Percentiles rank a stretch among this genome's conserved stretches.
These are phyloP conservation scores for Apodemus speciosus DNA, from an alignment of 2,113 vertebrate species.

Conservation along the genomic window DNA sequence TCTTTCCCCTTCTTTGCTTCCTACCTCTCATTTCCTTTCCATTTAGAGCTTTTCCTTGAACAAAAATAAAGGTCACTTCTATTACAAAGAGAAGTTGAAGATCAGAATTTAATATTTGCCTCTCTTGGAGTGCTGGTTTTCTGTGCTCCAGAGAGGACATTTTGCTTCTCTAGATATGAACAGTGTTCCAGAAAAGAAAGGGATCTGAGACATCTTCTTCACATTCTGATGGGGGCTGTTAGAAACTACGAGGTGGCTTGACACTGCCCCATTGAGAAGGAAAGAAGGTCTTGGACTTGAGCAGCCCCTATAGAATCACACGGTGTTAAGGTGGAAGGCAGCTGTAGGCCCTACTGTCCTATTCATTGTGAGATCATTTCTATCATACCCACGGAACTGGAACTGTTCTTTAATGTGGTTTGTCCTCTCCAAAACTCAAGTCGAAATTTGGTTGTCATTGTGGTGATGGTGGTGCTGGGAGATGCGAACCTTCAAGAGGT, in stretches of 20 bases:
- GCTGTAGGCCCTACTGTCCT: neutral
- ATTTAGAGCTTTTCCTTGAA: conserved; percentile 48
- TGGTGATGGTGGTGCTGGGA: neutral
- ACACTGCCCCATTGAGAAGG: neutral
- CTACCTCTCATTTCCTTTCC: conserved; percentile 54
- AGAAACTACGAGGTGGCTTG: neutral
- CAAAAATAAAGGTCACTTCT: conserved; percentile 36
- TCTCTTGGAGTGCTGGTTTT: neutral
- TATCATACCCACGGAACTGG: neutral
- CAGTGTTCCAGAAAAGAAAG: neutral
- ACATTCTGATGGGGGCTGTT: neutral
- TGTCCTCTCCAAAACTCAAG: neutral
- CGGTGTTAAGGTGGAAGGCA: neutral
- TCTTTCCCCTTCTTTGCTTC: conserved; percentile 38
- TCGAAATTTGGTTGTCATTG: neutral
- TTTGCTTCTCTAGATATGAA: neutral
- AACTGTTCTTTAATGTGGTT: neutral
- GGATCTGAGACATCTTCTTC: neutral
- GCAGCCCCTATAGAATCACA: neutral
- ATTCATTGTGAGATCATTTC: neutral
- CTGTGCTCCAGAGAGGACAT: neutral
- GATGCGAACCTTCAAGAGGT: neutral
- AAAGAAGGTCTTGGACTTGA: neutral
- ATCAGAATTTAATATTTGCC: conserved; percentile 13
- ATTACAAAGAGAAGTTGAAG: neutral